phyloP scores from a whole-genome alignment of 1,140 invertebrate species.

The Drosophila takahashii region DNA sequence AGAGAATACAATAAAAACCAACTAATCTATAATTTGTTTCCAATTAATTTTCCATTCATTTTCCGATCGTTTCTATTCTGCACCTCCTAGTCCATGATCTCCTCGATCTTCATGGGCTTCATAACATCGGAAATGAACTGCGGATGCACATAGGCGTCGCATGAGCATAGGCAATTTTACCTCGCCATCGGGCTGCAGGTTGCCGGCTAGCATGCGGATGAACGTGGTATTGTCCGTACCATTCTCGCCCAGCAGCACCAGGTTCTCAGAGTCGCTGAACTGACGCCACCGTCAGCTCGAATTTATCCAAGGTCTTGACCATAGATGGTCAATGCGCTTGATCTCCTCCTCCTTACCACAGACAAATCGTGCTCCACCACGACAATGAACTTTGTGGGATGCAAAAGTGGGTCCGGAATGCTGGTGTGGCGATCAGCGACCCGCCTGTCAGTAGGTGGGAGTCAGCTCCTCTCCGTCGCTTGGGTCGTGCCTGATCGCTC shows the following conservation, averaged over 20 bases:
- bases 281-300: constrained; percentile 94
- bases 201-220: constrained; percentile 98
- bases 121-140: constrained; percentile 99
- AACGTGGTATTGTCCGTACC: constrained; percentile 99
- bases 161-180: constrained; percentile 94
- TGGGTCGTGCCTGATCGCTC: no score
- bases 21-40: no score
- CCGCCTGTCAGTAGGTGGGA: no score
- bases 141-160: constrained; percentile 98
- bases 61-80: no score
- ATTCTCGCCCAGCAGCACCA: constrained; percentile 99
- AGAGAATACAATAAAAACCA: no score
- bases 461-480: no score
- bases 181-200: constrained; percentile 94
- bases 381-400: constrained; percentile 99
- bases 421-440: no score
- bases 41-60: no score
- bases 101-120: constrained; percentile 99
- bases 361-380: constrained; percentile 99
- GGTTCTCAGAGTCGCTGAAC: constrained; percentile 99
- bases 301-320: constrained; percentile 93
- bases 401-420: no score
- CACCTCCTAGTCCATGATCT: constrained; percentile 99
- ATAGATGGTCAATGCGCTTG: constrained; percentile 97
- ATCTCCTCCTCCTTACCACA: constrained; percentile 99